Conservation (phyloP, 2,888 invertebrate species). For the Drosophila paramelanica region DNA sequence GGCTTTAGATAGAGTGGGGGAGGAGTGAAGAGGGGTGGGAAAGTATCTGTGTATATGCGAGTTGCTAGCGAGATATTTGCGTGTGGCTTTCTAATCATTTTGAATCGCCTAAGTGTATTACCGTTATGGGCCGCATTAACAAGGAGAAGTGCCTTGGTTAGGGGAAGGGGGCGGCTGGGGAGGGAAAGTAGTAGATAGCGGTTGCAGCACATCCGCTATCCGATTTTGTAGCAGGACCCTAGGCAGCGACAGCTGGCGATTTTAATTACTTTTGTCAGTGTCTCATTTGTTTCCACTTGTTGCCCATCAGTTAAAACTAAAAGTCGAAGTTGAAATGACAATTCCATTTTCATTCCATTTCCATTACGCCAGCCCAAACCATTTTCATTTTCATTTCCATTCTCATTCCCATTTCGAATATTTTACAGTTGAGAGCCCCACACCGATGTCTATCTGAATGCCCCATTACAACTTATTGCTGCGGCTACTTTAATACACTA, state of each 20-base stretch:
- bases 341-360: slow-evolving; percentile 55
- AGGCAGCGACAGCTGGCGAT: slow-evolving; percentile 23
- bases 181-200: slow-evolving; percentile 19
- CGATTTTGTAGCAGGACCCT: slow-evolving; percentile 16
- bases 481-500: slow-evolving; percentile 75
- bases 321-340: slow-evolving; percentile 47
- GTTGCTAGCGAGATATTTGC: slow-evolving; percentile 35
- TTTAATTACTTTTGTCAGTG: slow-evolving; percentile 63
- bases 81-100: slow-evolving; percentile 53
- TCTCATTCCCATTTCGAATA: slow-evolving; percentile 51
- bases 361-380: slow-evolving; percentile 7
- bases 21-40: neutral
- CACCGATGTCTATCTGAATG: slow-evolving; percentile 63
- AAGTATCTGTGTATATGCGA: neutral
- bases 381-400: slow-evolving; percentile 24
- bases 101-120: slow-evolving; percentile 58
- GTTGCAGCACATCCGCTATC: slow-evolving; percentile 36
- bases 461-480: slow-evolving; percentile 71
- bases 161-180: too few relatives aligned
- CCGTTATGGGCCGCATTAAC: slow-evolving; percentile 60
- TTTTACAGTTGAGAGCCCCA: slow-evolving; percentile 62
- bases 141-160: slow-evolving; percentile 25
- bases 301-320: slow-evolving; percentile 68
- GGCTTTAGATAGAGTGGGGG: neutral
- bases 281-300: slow-evolving; percentile 68